Evolutionary conservation across 1,140 invertebrate genomes (phyloP).

Genomic region (Drosophila arawakana): DNA sequence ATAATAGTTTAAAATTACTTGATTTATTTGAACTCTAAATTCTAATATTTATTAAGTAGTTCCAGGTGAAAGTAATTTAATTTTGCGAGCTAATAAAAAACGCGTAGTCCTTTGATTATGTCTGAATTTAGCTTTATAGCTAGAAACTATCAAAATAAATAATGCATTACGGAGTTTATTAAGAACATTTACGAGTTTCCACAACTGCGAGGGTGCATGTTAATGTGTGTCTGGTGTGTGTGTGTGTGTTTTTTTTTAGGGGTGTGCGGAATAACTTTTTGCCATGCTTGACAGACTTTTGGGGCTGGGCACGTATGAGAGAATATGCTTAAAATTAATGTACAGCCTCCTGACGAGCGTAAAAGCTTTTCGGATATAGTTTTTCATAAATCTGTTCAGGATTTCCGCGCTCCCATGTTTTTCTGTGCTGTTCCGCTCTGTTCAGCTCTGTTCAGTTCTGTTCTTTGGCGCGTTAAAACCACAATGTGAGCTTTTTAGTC

Average conservation of each 20-base stretch:
- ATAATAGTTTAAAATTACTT: too few relatives aligned
- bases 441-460: background rate
- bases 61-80: background rate
- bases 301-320: slow-evolving; percentile 4
- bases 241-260: background rate
- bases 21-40: too few relatives aligned
- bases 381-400: slow-evolving; percentile 40
- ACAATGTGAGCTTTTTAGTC: slow-evolving; percentile 43
- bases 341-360: slow-evolving; percentile 3
- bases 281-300: slow-evolving; percentile 18
- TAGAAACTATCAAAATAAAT: slow-evolving; percentile 17
- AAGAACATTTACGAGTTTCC: slow-evolving; percentile 24
- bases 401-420: slow-evolving; percentile 23
- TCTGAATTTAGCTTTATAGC: background rate
- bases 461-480: slow-evolving; percentile 40
- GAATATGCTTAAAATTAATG: slow-evolving; percentile 44
- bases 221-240: background rate
- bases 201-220: slow-evolving; percentile 9
- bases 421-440: too few relatives aligned
- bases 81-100: background rate
- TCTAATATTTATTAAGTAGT: background rate
- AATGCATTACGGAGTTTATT: slow-evolving; percentile 37
- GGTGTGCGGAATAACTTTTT: slow-evolving; percentile 10
- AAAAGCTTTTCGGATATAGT: slow-evolving; percentile 40
- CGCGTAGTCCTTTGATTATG: background rate